Evolutionary conservation across 2,797 vertebrate species (phyloP), one percentile per base, ranked within the genome.

Genomic region (Synaphobranchus kaupii): DNA sequence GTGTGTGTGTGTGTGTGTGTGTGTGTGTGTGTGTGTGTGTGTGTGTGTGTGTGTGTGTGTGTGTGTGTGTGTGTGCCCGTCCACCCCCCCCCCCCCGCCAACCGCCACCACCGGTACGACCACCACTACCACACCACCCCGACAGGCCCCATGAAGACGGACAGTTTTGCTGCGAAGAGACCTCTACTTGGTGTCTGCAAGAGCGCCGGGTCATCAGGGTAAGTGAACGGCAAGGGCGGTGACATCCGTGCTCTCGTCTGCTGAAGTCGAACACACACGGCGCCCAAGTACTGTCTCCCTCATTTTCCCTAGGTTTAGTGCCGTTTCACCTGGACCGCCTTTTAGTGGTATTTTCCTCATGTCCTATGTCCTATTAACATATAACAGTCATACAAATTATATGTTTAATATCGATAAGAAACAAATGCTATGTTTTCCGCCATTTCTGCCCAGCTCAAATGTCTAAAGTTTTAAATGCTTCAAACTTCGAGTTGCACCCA

Each of bases 171-270:
- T 25, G 98, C 99, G 93, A 99, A 99, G 94, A 94, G 99, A 87
- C 98, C 99, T 84, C 96, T 99, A 87, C 97, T 99, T 86, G 97
- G 98, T 85, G 96, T 99, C 90, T 99, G 99, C 95, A 99, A 99
- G 95, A 99, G 98, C 94, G 95, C 97, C 31, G 98, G 98, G 89
- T 99, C 98, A 88, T 98, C 98, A 73, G 98, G 98, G 98, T 99
- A 96, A 99, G 98, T 96, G 66, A 66, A 66, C 48, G 48, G 73
- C 34, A 88, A 86, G 58, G 82, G 84, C 73, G 15, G 78, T 68
- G 54, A 86, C 86, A 63, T 87, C 92, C 25, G 83, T 88, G 91
- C 84, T 88, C 92, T n/a, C 50, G 31, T 87, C 58, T 84, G 63
- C 86, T 84, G 48, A 71, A 47, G 48, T 13, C 54, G n/a, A 48